Percentiles rank a stretch among this genome's conserved stretches.
Conservation (phyloP, 2,797 vertebrate species). For the Malurus leucopterus region DNA sequence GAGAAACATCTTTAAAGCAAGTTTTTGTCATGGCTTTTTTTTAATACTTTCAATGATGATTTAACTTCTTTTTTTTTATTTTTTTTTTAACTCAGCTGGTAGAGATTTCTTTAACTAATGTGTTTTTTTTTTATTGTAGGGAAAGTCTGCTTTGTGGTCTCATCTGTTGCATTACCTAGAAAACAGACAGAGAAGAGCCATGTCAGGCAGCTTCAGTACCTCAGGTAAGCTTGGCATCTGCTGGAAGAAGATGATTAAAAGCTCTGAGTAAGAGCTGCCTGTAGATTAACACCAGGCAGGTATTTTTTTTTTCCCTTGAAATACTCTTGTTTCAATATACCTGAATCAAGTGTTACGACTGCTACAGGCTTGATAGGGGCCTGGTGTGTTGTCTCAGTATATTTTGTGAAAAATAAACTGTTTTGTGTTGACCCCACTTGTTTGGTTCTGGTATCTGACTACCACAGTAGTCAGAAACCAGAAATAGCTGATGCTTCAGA, state of each 20-base stretch:
- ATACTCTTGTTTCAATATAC: neutral
- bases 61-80: neutral
- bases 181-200: conserved; percentile 89
- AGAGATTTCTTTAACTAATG: neutral
- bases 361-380: neutral
- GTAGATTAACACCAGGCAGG: neutral
- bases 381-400: neutral
- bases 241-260: neutral
- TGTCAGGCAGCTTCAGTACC: conserved; percentile 84
- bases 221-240: conserved; percentile 76
- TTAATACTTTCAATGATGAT: neutral
- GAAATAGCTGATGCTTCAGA: neutral
- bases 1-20: neutral
- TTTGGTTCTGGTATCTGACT: neutral
- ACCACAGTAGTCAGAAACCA: neutral
- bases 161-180: conserved; percentile 95
- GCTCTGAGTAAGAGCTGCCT: neutral
- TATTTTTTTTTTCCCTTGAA: neutral
- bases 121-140: conserved; percentile 70
- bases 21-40: neutral
- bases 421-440: neutral
- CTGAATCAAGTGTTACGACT: neutral
- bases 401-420: neutral
- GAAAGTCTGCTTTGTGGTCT: conserved; percentile 97
- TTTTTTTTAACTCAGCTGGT: neutral